Base-by-base conservation (phyloP, 2,797 vertebrate genomes). In the Enteromius anoplus region DNA sequence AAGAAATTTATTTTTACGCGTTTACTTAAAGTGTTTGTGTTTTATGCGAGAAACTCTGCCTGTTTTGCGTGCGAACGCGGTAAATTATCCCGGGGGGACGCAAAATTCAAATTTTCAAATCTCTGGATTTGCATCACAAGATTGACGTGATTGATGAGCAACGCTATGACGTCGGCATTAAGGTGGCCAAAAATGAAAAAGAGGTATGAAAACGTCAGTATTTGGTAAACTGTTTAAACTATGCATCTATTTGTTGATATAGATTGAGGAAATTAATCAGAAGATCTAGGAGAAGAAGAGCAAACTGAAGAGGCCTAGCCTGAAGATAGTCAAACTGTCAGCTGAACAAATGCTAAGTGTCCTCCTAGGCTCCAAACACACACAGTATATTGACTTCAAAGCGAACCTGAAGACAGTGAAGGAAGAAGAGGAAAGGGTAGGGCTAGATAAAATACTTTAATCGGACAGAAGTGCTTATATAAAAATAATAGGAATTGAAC, bases 381-480 rank as follows among this genome's bases (percentile, higher is more conserved):
- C 90, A 81, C 89, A 90, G 32, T 90, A 91, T 11, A 26, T 93
- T 47, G 90, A 93, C 82, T 89, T 91, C 65, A 92, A 90, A 82
- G 89, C 91, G 23, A 91, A 89, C 81, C 84, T 92, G 26, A 92
- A 91, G 82, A 91, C 90, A n/a, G 90, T 92, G 53, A 93, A 88
- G 77, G 92, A 92, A 81, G 89, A 91, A 45, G 91, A 93, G n/a
- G 87, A 92, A 89, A 89, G 86, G 84, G 84, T 85, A 84, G 23
- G 26, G 6, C 7, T 23, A 66, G 19, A 75, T 55, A 64, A 23
- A 34, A 71, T 78, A 51, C 23, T 47, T 62, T 34, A 75, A 45
- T 53, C 29, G 21, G n/a, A 8, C 47, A 68, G 6, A 49, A 21
- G 19, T n/a, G 14, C 19, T 29, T 19, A 70, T 70, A 37, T 32